Conservation (phyloP, 2,797 vertebrate species). For the Pantherophis alleghaniensis region DNA sequence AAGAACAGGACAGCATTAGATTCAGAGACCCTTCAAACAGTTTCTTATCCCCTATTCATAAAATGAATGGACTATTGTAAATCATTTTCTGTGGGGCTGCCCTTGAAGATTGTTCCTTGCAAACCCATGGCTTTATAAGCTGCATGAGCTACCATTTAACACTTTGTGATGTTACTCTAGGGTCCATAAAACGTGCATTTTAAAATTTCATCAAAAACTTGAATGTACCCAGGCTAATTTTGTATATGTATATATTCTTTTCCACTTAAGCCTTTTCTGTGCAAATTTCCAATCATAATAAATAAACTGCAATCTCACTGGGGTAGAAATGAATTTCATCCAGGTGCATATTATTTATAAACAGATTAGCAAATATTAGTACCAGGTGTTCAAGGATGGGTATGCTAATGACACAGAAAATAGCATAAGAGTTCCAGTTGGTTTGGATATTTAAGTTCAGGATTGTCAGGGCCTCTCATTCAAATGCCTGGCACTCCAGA, state of each 20-base stretch:
- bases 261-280: conserved; percentile 1
- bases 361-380: conserved; percentile 51
- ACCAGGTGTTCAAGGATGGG: conserved; percentile 42
- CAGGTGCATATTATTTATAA: conserved; percentile 37
- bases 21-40: neutral
- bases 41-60: neutral
- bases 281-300: conserved; percentile 32
- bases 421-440: conserved; percentile 29
- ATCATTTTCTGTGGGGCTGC: neutral
- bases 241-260: neutral
- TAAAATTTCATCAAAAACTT: neutral
- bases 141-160: neutral
- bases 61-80: neutral
- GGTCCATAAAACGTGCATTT: neutral
- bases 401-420: conserved; percentile 32
- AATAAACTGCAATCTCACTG: conserved; percentile 23
- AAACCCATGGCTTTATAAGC: neutral
- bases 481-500: conserved; percentile 14
- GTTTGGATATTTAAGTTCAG: conserved; percentile 10
- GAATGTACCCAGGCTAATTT: neutral
- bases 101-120: neutral
- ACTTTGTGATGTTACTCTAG: neutral
- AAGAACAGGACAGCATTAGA: neutral
- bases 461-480: neutral
- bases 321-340: conserved; percentile 55